These are phyloP conservation scores for Troilus luridus DNA, from an alignment of 2,888 invertebrate species.

Conservation along the genomic window DNA sequence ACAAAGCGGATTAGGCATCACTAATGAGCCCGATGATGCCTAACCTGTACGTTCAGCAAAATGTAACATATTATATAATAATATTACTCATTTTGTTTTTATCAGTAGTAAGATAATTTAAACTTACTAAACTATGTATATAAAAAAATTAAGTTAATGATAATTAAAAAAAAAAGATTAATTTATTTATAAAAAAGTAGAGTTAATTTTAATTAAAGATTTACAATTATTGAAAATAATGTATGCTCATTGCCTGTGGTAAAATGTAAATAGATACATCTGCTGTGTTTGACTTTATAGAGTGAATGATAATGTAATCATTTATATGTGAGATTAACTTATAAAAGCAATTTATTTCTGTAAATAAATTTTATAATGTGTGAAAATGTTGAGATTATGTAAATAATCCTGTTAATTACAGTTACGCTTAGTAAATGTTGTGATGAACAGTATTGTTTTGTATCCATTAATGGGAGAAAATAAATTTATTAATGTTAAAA, in stretches of 20 bases:
- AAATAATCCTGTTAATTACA: slow-evolving; percentile 52
- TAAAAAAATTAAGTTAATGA: not conserved
- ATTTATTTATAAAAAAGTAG: not conserved
- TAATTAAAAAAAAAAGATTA: not conserved
- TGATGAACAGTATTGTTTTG: slow-evolving; percentile 63
- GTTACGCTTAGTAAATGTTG: slow-evolving; percentile 63
- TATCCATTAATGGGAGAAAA: slow-evolving; percentile 55
- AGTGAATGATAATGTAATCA: not conserved
- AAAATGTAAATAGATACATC: slow-evolving; percentile 61
- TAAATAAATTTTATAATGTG: slow-evolving; percentile 56
- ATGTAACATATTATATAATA: slow-evolving; percentile 42
- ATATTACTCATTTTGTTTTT: not conserved
- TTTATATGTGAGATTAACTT: not conserved
- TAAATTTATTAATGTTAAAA: slow-evolving; percentile 60
- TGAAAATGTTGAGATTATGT: slow-evolving; percentile 52
- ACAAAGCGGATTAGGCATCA: slow-evolving; percentile 58
- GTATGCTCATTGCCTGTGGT: slow-evolving; percentile 64
- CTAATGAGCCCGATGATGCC: slow-evolving; percentile 62
- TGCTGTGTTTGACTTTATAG: slow-evolving; percentile 33
- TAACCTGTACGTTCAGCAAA: slow-evolving; percentile 34
- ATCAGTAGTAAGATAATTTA: not conserved
- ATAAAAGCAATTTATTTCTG: slow-evolving; percentile 55
- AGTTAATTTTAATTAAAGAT: slow-evolving; percentile 8
- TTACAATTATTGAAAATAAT: slow-evolving; percentile 58
- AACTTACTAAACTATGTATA: not conserved